A percentile compares a stretch with the other conserved stretches of the same genome.
Conservation (phyloP, 2,888 invertebrate species). For the Polydrusus pterygomalis region DNA sequence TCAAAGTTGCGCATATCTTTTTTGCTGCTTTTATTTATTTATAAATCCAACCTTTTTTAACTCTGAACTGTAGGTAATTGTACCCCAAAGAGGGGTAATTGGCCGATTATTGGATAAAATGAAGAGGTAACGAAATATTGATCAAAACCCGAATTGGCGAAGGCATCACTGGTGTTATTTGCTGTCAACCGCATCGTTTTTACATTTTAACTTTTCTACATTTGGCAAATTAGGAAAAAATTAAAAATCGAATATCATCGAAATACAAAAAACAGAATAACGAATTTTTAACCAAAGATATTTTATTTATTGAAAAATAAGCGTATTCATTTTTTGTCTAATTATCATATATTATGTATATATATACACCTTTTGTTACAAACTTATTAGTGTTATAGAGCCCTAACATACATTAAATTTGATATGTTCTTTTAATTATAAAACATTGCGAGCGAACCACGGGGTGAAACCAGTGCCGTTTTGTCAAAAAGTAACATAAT, state of each 20-base stretch:
- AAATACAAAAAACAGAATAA: not conserved
- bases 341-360: no score
- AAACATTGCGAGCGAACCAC: slow-evolving; percentile 12
- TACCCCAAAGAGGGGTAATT: no score
- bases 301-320: slow-evolving; percentile 22
- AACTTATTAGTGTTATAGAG: slow-evolving; percentile 2
- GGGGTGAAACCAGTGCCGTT: not conserved
- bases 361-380: slow-evolving; percentile 32
- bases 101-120: no score
- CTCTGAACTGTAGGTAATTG: no score
- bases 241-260: not conserved
- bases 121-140: no score
- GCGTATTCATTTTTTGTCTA: slow-evolving; percentile 27
- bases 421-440: slow-evolving; percentile 36
- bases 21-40: no score
- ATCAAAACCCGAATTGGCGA: no score
- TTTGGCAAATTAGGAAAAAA: not conserved
- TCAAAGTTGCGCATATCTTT: no score
- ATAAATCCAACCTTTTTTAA: no score
- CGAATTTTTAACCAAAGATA: slow-evolving; percentile 8
- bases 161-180: no score
- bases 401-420: slow-evolving; percentile 25
- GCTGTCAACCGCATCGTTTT: not conserved
- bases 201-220: not conserved
- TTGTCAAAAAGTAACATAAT: not conserved